Percentiles rank a stretch among this genome's conserved stretches.
Conservation (phyloP, 2,888 invertebrate genomes). For the Aporophyla nigra region DNA sequence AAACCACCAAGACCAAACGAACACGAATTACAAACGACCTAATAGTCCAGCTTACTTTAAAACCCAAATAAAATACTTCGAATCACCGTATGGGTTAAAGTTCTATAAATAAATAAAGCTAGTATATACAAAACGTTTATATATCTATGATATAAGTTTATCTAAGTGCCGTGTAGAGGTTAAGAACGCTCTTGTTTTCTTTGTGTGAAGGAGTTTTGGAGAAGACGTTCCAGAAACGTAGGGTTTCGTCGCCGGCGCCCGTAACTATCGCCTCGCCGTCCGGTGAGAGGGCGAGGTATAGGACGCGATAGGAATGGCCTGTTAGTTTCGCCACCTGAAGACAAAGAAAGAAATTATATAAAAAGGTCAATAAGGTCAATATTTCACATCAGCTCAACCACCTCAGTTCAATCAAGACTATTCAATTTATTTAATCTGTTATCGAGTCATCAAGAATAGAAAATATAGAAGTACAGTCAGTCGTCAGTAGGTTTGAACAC, state of each 20-base stretch:
- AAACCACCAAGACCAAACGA: conserved; percentile 56
- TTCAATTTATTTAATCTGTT: too few species aligned
- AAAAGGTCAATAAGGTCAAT: too few species aligned
- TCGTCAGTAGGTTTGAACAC: too few species aligned
- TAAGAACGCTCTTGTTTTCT: conserved; percentile 97
- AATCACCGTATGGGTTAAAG: conserved; percentile 55
- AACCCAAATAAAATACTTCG: conserved; percentile 63
- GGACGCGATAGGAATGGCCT: conserved; percentile 98
- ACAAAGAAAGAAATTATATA: neutral
- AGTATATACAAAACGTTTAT: conserved; percentile 66
- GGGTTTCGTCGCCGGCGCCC: conserved; percentile 99
- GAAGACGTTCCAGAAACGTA: conserved; percentile 99
- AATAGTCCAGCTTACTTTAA: conserved; percentile 64
- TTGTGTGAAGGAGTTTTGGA: conserved; percentile 98
- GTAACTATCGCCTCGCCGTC: conserved; percentile 99
- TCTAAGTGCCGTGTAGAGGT: conserved; percentile 95
- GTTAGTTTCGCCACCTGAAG: conserved; percentile 98
- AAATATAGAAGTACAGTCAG: too few species aligned
- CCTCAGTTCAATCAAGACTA: too few species aligned
- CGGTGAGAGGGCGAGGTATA: conserved; percentile 98
- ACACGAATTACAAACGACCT: conserved; percentile 56
- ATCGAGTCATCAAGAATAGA: too few species aligned
- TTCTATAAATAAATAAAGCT: conserved; percentile 67
- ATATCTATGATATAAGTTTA: conserved; percentile 73
- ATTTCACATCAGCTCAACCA: too few species aligned